Percentiles rank a stretch among this genome's conserved stretches.
Conservation (phyloP, 2,797 vertebrate species). For the Sebastes oblongus region DNA sequence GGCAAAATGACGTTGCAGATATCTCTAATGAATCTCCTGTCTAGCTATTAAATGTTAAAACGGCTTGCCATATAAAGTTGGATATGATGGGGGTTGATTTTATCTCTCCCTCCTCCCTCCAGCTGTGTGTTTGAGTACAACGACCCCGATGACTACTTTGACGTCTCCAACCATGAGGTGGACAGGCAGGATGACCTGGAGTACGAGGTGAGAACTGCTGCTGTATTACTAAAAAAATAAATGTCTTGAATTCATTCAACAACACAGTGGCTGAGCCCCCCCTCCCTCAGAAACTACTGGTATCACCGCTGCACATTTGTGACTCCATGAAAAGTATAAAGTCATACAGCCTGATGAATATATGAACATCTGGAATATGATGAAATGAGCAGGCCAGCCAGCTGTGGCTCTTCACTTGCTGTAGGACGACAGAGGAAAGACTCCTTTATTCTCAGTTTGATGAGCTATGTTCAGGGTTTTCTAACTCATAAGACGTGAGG, state of each 20-base stretch:
- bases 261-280: not conserved
- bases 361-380: not conserved
- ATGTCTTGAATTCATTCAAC: not conserved
- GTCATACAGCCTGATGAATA: not conserved
- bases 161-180: slow-evolving; percentile 83
- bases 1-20: too few relatives aligned
- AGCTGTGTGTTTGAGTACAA: slow-evolving; percentile 84
- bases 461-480: not conserved
- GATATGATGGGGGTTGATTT: not conserved
- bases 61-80: not conserved
- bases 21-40: too few relatives aligned
- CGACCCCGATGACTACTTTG: slow-evolving; percentile 84
- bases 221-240: not conserved
- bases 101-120: not conserved
- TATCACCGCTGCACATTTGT: not conserved
- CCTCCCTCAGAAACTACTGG: not conserved
- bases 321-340: not conserved
- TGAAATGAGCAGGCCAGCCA: not conserved
- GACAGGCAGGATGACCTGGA: slow-evolving; percentile 86
- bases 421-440: not conserved
- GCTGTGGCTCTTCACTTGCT: not conserved
- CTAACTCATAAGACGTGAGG: not conserved
- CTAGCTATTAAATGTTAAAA: too few relatives aligned
- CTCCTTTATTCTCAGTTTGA: not conserved
- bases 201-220: slow-evolving; percentile 64